These are phyloP conservation scores for Dendroctonus valens DNA, from an alignment of 1,140 invertebrate species.

Conservation along the genomic window DNA sequence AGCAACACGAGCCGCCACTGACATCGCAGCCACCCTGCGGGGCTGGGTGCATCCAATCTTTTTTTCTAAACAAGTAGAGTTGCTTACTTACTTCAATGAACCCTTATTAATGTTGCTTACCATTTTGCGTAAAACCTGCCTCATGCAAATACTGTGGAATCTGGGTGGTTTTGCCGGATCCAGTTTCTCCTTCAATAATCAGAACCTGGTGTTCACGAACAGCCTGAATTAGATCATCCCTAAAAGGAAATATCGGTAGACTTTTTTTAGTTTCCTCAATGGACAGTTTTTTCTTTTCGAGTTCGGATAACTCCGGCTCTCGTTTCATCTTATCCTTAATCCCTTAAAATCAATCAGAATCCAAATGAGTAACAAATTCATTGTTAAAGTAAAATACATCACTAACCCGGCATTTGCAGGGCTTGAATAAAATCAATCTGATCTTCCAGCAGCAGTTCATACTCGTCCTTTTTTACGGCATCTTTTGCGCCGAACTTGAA, in stretches of 20 bases:
- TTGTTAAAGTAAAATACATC: neutral
- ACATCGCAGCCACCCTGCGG: conserved; percentile 97
- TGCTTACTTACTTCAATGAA: no score
- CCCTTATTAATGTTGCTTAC: conserved; percentile 53
- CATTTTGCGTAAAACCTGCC: conserved; percentile 80
- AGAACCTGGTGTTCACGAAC: conserved; percentile 83
- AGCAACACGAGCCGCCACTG: conserved; percentile 97
- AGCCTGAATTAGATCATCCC: conserved; percentile 83
- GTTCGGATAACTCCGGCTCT: conserved; percentile 62
- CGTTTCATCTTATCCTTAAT: conserved; percentile 40
- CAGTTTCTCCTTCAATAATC: conserved; percentile 98
- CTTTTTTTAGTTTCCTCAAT: conserved; percentile 92
- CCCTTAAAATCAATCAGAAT: conserved; percentile 30
- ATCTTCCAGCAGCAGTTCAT: conserved; percentile 92
- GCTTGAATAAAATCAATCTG: conserved; percentile 98
- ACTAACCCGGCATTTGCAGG: conserved; percentile 79
- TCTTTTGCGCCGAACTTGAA: conserved; percentile 93
- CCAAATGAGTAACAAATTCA: no score
- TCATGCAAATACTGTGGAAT: conserved; percentile 97
- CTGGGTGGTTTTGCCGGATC: conserved; percentile 98
- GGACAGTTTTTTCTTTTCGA: conserved; percentile 73
- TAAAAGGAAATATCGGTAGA: conserved; percentile 93
- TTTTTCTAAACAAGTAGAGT: conserved; percentile 48
- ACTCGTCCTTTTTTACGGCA: conserved; percentile 73
- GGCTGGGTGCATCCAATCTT: conserved; percentile 95